These are phyloP conservation scores for Rhinophrynus dorsalis DNA, from an alignment of 2,797 vertebrate genomes.

Conservation along the genomic window DNA sequence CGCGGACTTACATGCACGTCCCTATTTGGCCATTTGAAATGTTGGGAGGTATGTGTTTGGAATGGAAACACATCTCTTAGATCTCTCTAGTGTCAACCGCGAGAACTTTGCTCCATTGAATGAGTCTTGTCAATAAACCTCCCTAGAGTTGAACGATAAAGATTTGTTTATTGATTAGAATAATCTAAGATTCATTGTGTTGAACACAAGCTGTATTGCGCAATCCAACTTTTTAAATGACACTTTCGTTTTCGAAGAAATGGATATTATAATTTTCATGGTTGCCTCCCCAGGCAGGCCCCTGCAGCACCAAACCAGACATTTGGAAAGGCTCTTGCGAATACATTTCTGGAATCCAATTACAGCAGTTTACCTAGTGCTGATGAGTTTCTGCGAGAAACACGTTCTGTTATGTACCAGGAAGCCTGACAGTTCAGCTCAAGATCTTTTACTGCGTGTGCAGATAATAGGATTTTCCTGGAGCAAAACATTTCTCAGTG, in stretches of 20 bases:
- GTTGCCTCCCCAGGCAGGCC: background rate
- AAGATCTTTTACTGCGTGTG: background rate
- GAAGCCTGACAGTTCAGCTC: background rate
- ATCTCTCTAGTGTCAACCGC: too few species aligned
- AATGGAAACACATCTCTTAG: too few species aligned
- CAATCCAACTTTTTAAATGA: slow-evolving; percentile 1
- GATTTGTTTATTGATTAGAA: too few species aligned
- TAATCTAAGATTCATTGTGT: too few species aligned
- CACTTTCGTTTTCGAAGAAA: background rate
- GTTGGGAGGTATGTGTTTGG: too few species aligned
- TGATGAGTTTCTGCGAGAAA: background rate
- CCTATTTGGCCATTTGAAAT: too few species aligned
- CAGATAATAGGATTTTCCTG: slow-evolving; percentile 6
- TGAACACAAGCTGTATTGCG: background rate
- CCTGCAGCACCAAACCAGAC: background rate
- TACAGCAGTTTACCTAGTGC: slow-evolving; percentile 14
- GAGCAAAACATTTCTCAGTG: background rate
- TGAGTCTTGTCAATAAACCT: too few species aligned
- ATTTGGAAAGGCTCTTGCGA: background rate
- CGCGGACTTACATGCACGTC: too few species aligned
- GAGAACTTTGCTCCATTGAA: too few species aligned
- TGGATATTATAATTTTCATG: background rate
- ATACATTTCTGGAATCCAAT: slow-evolving; percentile 16
- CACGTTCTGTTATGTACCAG: background rate
- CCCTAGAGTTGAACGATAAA: too few species aligned